Percentiles rank a stretch among this genome's conserved stretches.
phyloP scores from a whole-genome alignment of 2,113 vertebrate genomes.

The human (Homo sapiens) region GRCh38 chr6:167124501-167125000 shows the following conservation, averaged over 20 bases:
- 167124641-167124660: rapidly evolving
- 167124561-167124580: rapidly evolving
- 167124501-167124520: background rate
- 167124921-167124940: too few relatives aligned
- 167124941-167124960: rapidly evolving
- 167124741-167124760: background rate
- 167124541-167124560: background rate
- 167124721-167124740: rapidly evolving
- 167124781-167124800: background rate
- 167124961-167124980: background rate
- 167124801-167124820: background rate
- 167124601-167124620: rapidly evolving
- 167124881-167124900: background rate
- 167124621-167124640: rapidly evolving
- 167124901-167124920: background rate
- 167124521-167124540: rapidly evolving
- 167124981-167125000: background rate
- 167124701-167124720: background rate
- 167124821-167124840: rapidly evolving
- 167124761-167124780: rapidly evolving
- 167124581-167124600: too few relatives aligned
- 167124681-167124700: rapidly evolving
- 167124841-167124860: rapidly evolving
- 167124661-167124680: rapidly evolving
- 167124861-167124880: too few relatives aligned